phyloP scores from a whole-genome alignment of 1,140 invertebrate genomes.

The Sycobia sp. region DNA sequence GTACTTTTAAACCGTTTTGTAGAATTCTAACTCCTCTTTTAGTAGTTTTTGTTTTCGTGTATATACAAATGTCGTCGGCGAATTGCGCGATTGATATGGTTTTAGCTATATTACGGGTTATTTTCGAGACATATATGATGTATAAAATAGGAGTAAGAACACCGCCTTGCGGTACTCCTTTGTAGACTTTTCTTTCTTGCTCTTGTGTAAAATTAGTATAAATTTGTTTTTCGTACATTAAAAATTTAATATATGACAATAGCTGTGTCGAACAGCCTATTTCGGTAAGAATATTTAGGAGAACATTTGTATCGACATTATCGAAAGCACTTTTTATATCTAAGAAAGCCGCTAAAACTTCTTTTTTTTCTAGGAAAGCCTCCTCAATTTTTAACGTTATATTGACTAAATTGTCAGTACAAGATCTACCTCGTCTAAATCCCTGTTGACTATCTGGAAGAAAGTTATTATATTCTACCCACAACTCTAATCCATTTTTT shows the following conservation, averaged over 20 bases:
- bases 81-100: slow-evolving; percentile 2
- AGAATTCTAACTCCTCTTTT: slow-evolving; percentile 1
- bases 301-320: neutral
- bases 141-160: neutral
- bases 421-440: neutral
- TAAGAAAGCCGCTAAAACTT: neutral
- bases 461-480: neutral
- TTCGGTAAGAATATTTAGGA: neutral
- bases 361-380: neutral
- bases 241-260: neutral
- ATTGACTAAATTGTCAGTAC: neutral
- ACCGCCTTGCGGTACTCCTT: no score
- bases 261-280: no score
- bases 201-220: neutral
- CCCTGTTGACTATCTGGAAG: neutral
- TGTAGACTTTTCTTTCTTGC: neutral
- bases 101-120: neutral
- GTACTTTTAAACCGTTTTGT: neutral
- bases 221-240: neutral
- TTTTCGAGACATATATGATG: neutral
- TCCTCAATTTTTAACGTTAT: neutral
- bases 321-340: slow-evolving; percentile 1
- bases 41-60: neutral
- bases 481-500: neutral
- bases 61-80: slow-evolving; percentile 6